Percentiles rank a stretch among this genome's conserved stretches.
Evolutionary conservation across 1,140 invertebrate species (phyloP).

Genomic region (Lineus longissimus): DNA sequence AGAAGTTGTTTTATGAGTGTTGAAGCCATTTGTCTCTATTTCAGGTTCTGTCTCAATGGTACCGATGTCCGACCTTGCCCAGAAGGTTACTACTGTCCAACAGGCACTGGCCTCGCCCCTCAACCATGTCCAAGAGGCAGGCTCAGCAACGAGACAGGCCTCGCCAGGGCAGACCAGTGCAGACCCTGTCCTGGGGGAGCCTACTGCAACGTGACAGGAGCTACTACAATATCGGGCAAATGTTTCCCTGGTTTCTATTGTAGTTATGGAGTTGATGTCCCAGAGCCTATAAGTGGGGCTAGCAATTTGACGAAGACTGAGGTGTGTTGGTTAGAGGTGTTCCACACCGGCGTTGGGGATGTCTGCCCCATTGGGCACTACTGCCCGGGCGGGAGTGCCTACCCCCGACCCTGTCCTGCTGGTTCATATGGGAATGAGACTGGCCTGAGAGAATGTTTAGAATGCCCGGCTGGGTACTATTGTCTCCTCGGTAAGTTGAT

Average conservation of each 20-base stretch:
- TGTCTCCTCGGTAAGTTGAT: slow-evolving; percentile 22
- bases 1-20: too few relatives aligned
- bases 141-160: slow-evolving; percentile 42
- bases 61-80: slow-evolving; percentile 36
- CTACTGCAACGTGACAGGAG: slow-evolving; percentile 35
- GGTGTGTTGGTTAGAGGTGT: too few relatives aligned
- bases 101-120: slow-evolving; percentile 40
- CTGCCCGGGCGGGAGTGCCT: slow-evolving; percentile 16
- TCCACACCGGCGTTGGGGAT: slow-evolving; percentile 34
- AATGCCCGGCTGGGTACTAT: slow-evolving; percentile 20
- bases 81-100: slow-evolving; percentile 41
- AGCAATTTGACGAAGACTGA: too few relatives aligned
- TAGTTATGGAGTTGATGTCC: slow-evolving; percentile 42
- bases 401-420: slow-evolving; percentile 13
- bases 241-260: slow-evolving; percentile 44
- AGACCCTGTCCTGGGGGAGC: slow-evolving; percentile 38
- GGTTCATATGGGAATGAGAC: slow-evolving; percentile 19
- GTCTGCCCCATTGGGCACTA: slow-evolving; percentile 20
- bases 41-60: slow-evolving; percentile 36
- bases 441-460: slow-evolving; percentile 13
- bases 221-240: slow-evolving; percentile 20
- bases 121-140: slow-evolving; percentile 44
- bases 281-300: slow-evolving; percentile 21
- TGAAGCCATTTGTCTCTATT: too few relatives aligned
- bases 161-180: slow-evolving; percentile 31